Evolutionary conservation across 2,797 vertebrate genomes (phyloP).

Genomic region (Eidolon dupreanum): DNA sequence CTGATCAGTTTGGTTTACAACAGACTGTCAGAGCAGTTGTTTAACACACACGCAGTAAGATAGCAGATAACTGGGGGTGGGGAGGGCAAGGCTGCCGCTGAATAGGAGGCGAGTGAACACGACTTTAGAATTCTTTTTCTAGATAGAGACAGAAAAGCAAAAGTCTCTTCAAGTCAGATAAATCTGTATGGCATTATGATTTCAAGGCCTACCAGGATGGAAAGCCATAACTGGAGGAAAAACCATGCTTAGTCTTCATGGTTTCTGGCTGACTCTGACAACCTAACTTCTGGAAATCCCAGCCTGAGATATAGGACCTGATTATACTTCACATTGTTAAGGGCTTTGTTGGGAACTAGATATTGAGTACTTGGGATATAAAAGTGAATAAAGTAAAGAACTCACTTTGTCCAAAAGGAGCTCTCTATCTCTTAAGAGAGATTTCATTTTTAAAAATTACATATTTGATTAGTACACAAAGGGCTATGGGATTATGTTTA

Average conservation of each 20-base stretch:
- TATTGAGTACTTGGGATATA: background rate
- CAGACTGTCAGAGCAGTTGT: background rate
- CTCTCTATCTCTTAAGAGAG: background rate
- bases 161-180: background rate
- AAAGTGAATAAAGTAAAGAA: background rate
- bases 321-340: background rate
- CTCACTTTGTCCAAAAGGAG: background rate
- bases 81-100: background rate
- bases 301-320: background rate
- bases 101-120: background rate
- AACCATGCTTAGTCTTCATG: background rate
- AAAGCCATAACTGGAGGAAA: background rate
- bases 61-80: rapidly evolving
- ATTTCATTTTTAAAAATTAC: background rate
- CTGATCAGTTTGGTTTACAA: background rate
- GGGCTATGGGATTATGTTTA: background rate
- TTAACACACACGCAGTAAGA: background rate
- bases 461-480: background rate
- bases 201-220: background rate
- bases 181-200: background rate
- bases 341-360: background rate
- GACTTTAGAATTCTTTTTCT: background rate
- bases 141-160: background rate
- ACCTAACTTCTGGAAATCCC: background rate
- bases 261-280: background rate